phyloP scores from a whole-genome alignment of 2,113 vertebrate species.

The Romanogobio albipinnatus region DNA sequence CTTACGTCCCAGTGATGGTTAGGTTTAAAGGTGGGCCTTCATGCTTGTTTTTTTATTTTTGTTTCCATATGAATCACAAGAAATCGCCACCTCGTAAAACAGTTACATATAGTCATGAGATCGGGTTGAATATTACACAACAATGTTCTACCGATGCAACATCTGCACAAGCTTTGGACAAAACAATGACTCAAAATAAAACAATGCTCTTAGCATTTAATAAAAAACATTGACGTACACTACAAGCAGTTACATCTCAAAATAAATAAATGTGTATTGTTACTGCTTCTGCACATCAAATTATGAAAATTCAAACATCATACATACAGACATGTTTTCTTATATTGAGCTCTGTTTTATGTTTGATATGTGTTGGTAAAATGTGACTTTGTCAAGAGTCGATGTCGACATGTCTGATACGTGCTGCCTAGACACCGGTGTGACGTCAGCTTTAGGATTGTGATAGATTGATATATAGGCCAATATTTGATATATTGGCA shows the following conservation, averaged over 20 bases:
- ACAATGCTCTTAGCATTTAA: background rate
- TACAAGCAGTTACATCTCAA: conserved; percentile 4
- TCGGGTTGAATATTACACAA: background rate
- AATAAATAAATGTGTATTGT: background rate
- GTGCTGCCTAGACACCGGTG: background rate
- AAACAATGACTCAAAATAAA: conserved; percentile 12
- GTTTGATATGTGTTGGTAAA: background rate
- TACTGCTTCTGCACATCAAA: background rate
- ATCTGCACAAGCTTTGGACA: background rate
- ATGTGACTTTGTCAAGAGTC: background rate
- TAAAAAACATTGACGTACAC: background rate
- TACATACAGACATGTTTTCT: background rate
- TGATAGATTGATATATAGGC: background rate
- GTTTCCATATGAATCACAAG: background rate
- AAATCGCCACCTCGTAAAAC: background rate
- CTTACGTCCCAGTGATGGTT: background rate
- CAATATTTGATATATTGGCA: background rate
- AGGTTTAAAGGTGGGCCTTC: background rate
- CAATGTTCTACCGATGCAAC: conserved; percentile 11
- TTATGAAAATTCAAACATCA: background rate
- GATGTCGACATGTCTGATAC: background rate
- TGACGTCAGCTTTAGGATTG: background rate
- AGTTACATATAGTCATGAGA: background rate
- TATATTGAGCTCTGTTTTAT: conserved; percentile 10
- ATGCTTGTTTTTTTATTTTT: background rate